These are phyloP conservation scores for Alfaro cultratus DNA, from an alignment of 2,797 vertebrate species.

Conservation along the genomic window DNA sequence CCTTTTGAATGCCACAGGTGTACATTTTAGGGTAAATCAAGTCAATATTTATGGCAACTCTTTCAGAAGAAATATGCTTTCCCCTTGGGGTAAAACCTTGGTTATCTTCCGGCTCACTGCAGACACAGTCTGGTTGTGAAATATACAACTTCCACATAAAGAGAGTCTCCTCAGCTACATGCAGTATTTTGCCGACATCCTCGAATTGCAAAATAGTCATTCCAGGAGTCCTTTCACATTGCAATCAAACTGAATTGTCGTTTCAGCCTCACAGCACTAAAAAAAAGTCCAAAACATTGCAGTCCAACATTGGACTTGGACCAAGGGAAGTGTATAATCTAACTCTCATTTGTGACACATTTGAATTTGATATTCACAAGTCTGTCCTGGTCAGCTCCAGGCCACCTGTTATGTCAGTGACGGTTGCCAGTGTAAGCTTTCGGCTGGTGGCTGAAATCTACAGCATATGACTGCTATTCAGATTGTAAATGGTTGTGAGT, in stretches of 20 bases:
- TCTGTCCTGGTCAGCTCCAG: constrained; percentile 77
- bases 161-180: constrained; percentile 57
- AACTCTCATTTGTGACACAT: constrained; percentile 77
- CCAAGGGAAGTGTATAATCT: constrained; percentile 64
- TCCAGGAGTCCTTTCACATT: constrained; percentile 53
- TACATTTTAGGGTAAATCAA: constrained; percentile 72
- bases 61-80: constrained; percentile 68
- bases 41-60: constrained; percentile 66
- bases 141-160: constrained; percentile 55
- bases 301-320: constrained; percentile 49
- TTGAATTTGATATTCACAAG: constrained; percentile 76
- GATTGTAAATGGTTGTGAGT: constrained; percentile 70
- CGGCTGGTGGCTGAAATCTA: constrained; percentile 61
- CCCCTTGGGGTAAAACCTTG: constrained; percentile 52
- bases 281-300: neutral
- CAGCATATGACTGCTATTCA: constrained; percentile 66
- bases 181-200: constrained; percentile 55
- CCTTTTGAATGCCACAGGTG: constrained; percentile 69
- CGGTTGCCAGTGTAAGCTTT: constrained; percentile 65
- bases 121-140: constrained; percentile 48
- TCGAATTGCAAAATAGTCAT: constrained; percentile 63
- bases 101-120: constrained; percentile 61
- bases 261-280: constrained; percentile 54
- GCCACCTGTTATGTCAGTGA: constrained; percentile 76
- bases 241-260: constrained; percentile 66